These are phyloP conservation scores for Puffinus mauretanicus DNA, from an alignment of 2,113 vertebrate species.

Conservation along the genomic window DNA sequence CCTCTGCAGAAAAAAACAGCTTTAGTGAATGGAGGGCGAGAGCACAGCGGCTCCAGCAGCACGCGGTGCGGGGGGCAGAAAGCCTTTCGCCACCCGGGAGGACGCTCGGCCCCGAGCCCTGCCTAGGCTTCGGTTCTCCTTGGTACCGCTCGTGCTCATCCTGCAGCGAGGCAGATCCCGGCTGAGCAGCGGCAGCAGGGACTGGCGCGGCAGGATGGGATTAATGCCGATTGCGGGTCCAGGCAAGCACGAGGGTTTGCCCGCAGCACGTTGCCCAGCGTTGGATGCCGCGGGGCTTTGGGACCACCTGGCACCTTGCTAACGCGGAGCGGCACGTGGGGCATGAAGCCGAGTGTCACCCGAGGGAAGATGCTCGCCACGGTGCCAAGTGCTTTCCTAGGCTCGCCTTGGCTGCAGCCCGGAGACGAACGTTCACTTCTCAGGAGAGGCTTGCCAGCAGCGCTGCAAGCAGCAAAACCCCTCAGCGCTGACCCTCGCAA, in stretches of 20 bases:
- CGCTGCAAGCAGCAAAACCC: neutral
- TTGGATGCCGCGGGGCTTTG: accelerated
- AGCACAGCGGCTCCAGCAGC: neutral
- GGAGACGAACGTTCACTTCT: neutral
- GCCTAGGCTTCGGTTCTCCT: neutral
- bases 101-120: neutral
- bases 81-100: accelerated
- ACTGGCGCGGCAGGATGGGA: neutral
- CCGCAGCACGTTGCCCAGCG: accelerated
- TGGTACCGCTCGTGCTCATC: accelerated
- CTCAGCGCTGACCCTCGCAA: accelerated
- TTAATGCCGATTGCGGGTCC: accelerated
- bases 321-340: accelerated
- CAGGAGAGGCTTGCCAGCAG: neutral
- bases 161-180: accelerated
- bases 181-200: neutral
- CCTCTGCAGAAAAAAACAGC: neutral
- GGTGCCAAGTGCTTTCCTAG: neutral
- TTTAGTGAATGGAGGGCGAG: accelerated
- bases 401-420: neutral
- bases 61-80: accelerated
- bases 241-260: neutral
- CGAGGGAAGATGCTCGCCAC: accelerated
- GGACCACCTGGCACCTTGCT: neutral
- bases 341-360: accelerated